Percentiles rank a stretch among this genome's conserved stretches.
Conservation (phyloP, 2,888 invertebrate species). For the Mesochorus sp. region DNA sequence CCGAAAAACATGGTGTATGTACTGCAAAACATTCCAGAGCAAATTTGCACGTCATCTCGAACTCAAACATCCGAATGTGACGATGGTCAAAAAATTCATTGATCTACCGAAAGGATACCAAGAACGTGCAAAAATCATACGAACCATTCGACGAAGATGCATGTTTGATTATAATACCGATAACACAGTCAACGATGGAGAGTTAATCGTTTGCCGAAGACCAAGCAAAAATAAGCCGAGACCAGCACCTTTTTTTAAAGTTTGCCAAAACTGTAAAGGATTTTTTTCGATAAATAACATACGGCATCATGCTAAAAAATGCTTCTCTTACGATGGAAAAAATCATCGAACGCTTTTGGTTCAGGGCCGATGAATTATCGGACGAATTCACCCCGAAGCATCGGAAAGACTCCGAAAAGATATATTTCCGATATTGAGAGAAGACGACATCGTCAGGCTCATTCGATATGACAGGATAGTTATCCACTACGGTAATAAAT, state of each 20-base stretch:
- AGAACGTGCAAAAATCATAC: slow-evolving; percentile 46
- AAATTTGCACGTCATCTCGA: slow-evolving; percentile 55
- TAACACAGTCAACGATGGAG: slow-evolving; percentile 48
- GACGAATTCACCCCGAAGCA: slow-evolving; percentile 55
- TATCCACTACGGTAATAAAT: slow-evolving; percentile 42
- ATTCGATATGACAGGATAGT: slow-evolving; percentile 62
- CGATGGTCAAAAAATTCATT: slow-evolving; percentile 42
- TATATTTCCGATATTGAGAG: slow-evolving; percentile 59
- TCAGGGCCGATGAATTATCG: slow-evolving; percentile 41
- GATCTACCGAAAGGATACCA: slow-evolving; percentile 14
- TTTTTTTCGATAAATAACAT: slow-evolving; percentile 57
- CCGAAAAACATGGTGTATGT: slow-evolving; percentile 45
- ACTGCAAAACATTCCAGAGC: slow-evolving; percentile 24
- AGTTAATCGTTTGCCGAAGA: slow-evolving; percentile 58
- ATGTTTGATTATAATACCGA: slow-evolving; percentile 55
- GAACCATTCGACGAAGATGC: slow-evolving; percentile 40
- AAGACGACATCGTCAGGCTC: slow-evolving; percentile 40
- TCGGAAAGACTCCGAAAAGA: slow-evolving; percentile 40
- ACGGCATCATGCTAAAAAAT: slow-evolving; percentile 58
- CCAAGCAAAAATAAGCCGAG: slow-evolving; percentile 18
- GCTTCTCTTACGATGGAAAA: slow-evolving; percentile 32
- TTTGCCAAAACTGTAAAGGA: slow-evolving; percentile 64
- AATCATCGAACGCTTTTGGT: neutral
- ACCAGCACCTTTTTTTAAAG: slow-evolving; percentile 46
- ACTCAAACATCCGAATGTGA: slow-evolving; percentile 38